Evolutionary conservation across 2,113 vertebrate species (phyloP).

Genomic region (Macheiramphus alcinus): DNA sequence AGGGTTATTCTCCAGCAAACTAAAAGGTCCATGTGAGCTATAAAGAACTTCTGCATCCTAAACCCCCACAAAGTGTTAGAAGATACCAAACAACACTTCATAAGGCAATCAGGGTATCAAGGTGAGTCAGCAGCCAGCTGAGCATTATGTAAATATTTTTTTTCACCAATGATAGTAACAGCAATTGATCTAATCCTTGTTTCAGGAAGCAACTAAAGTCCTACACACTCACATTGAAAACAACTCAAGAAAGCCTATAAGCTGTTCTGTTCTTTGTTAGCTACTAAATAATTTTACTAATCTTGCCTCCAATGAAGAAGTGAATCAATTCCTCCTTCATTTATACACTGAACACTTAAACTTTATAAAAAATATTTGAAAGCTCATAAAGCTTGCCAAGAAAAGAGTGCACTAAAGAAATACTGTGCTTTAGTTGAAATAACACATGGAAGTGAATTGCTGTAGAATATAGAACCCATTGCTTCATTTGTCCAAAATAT

Average conservation of each 20-base stretch:
- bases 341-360: neutral
- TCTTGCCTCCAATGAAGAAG: neutral
- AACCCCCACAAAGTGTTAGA: neutral
- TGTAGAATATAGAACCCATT: neutral
- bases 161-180: neutral
- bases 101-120: neutral
- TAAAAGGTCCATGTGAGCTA: neutral
- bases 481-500: neutral
- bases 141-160: neutral
- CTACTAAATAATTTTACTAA: neutral
- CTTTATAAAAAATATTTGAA: neutral
- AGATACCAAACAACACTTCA: neutral
- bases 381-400: neutral
- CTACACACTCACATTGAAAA: neutral
- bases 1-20: neutral
- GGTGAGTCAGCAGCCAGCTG: neutral
- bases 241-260: neutral
- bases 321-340: neutral
- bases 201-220: neutral
- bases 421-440: neutral
- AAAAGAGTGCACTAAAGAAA: neutral
- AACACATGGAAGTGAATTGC: neutral
- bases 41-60: neutral
- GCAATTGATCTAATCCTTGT: neutral
- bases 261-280: neutral